Percentiles rank a stretch among this genome's conserved stretches.
These are phyloP conservation scores for Cephus pygmeus DNA, from an alignment of 2,888 invertebrate genomes.

Conservation along the genomic window DNA sequence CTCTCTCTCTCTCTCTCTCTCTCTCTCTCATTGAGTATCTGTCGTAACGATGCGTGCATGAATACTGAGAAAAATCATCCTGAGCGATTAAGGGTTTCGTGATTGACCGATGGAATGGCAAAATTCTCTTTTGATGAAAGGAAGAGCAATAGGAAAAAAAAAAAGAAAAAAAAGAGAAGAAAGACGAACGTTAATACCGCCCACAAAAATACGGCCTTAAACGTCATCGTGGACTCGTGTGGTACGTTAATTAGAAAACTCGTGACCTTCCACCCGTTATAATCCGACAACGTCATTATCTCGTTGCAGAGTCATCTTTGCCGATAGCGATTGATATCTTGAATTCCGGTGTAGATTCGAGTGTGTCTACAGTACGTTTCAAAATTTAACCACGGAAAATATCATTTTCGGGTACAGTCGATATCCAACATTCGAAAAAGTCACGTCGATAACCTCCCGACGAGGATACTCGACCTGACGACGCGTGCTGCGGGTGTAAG, in stretches of 20 bases:
- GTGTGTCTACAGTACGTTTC: neutral
- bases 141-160: conserved; percentile 18
- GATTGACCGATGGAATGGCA: conserved; percentile 11
- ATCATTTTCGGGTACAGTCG: neutral
- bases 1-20: neutral
- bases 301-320: neutral
- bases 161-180: conserved; percentile 17
- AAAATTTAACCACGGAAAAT: neutral
- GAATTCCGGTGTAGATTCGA: neutral
- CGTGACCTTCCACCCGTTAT: neutral
- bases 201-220: neutral
- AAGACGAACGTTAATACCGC: conserved; percentile 12
- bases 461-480: no score
- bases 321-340: neutral
- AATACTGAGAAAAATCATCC: neutral
- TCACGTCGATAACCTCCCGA: neutral
- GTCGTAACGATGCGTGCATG: neutral
- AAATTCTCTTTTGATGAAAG: conserved; percentile 6
- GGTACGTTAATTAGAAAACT: neutral
- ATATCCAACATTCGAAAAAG: neutral
- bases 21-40: neutral
- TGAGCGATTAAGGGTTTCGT: neutral
- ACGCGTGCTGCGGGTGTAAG: no score
- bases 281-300: neutral
- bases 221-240: neutral